Evolutionary conservation across 2,888 invertebrate species (phyloP).

Genomic region (Agriotes lineatus): DNA sequence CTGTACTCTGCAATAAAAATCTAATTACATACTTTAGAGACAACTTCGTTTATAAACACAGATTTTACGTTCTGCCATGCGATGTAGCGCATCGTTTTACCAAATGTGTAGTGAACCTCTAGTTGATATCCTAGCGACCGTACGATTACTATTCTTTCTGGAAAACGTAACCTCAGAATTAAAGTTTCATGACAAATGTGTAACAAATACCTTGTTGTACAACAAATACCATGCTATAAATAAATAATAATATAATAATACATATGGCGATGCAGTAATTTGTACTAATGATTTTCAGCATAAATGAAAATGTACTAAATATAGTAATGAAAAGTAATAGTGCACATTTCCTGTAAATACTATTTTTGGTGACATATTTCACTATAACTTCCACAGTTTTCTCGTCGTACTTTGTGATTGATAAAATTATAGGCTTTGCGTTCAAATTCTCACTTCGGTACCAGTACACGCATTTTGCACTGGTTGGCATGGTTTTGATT

Average conservation of each 20-base stretch:
- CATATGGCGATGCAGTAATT: conserved; percentile 39
- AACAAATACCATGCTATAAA: conserved; percentile 50
- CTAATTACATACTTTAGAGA: conserved; percentile 62
- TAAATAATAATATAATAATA: conserved; percentile 42
- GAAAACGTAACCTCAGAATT: conserved; percentile 25
- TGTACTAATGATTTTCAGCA: conserved; percentile 32
- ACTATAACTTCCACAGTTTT: conserved; percentile 47
- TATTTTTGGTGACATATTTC: conserved; percentile 40
- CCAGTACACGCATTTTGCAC: conserved; percentile 11
- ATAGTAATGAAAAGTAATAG: conserved; percentile 41
- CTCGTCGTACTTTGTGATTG: conserved; percentile 42
- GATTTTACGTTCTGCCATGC: conserved; percentile 61
- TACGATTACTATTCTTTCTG: conserved; percentile 60
- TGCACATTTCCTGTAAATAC: conserved; percentile 40
- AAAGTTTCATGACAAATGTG: not conserved
- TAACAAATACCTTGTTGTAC: conserved; percentile 56
- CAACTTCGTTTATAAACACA: conserved; percentile 66
- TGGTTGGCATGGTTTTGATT: too few relatives aligned
- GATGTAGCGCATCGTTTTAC: conserved; percentile 59
- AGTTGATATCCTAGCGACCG: conserved; percentile 63
- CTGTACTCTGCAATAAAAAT: not conserved
- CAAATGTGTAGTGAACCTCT: conserved; percentile 58
- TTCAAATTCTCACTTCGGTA: conserved; percentile 45
- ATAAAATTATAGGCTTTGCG: conserved; percentile 41
- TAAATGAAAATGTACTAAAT: conserved; percentile 42